Evolutionary conservation across 2,797 vertebrate species (phyloP).

Genomic region (Hoplostethus atlanticus): DNA sequence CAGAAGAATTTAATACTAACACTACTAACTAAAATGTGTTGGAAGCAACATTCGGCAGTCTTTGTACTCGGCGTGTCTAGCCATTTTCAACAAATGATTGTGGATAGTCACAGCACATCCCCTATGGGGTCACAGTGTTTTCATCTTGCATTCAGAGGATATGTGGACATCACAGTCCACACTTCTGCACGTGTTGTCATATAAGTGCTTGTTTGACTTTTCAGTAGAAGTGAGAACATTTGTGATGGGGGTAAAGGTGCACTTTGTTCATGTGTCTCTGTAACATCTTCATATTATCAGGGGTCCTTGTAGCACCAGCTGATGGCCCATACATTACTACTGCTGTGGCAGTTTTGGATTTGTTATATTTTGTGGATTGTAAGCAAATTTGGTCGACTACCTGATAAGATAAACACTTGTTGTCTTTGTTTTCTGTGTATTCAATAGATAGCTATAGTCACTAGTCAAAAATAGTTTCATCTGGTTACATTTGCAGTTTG

Average conservation of each 20-base stretch:
- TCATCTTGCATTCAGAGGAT: neutral
- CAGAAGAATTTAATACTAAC: conserved; percentile 1
- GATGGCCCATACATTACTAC: no score
- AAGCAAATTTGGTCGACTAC: neutral
- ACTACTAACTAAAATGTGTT: no score
- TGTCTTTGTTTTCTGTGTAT: conserved; percentile 7
- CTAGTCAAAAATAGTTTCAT: conserved; percentile 27
- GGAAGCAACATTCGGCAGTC: no score
- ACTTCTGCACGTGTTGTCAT: neutral
- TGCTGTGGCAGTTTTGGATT: neutral
- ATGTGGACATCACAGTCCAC: conserved; percentile 7
- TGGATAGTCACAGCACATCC: neutral
- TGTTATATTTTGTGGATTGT: neutral
- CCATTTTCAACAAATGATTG: conserved; percentile 20
- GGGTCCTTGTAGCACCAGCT: no score
- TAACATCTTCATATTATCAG: no score
- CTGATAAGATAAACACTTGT: neutral
- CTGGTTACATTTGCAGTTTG: conserved; percentile 46
- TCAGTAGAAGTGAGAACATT: no score
- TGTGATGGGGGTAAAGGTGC: no score
- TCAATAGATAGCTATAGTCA: conserved; percentile 13
- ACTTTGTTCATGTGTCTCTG: no score
- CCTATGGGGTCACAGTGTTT: neutral
- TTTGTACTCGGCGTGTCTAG: neutral
- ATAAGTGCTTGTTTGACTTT: neutral